phyloP scores from a whole-genome alignment of 2,797 vertebrate species.

The Varecia variegata region DNA sequence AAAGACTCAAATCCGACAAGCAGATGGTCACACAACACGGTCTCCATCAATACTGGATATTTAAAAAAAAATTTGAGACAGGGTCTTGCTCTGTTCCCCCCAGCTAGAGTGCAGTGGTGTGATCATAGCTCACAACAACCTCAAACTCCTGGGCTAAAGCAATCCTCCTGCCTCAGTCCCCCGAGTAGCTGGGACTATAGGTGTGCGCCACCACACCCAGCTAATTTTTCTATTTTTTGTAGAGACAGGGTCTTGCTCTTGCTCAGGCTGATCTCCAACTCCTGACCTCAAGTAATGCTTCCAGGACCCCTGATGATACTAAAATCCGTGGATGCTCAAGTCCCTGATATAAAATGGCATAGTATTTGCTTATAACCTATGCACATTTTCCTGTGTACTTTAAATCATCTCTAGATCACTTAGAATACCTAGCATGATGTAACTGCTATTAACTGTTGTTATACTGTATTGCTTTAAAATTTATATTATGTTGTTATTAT shows the following conservation, averaged over 20 bases:
- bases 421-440: background rate
- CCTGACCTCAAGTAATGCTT: background rate
- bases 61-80: background rate
- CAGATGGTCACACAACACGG: accelerated
- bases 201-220: background rate
- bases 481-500: background rate
- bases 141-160: background rate
- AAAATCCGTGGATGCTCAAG: too few relatives aligned
- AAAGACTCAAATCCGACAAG: background rate
- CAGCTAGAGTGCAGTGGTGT: background rate
- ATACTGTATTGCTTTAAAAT: background rate
- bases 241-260: background rate
- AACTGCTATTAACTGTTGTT: background rate
- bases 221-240: background rate
- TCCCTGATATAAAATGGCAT: too few relatives aligned
- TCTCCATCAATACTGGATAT: background rate
- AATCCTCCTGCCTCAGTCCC: background rate
- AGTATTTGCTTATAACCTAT: too few relatives aligned
- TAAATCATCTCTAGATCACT: background rate
- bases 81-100: background rate
- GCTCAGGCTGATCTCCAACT: background rate
- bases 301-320: too few relatives aligned
- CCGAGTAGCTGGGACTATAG: background rate
- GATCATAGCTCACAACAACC: background rate
- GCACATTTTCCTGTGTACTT: background rate